Evolutionary conservation across 2,888 invertebrate species (phyloP).

Genomic region (Heliconius aoede): DNA sequence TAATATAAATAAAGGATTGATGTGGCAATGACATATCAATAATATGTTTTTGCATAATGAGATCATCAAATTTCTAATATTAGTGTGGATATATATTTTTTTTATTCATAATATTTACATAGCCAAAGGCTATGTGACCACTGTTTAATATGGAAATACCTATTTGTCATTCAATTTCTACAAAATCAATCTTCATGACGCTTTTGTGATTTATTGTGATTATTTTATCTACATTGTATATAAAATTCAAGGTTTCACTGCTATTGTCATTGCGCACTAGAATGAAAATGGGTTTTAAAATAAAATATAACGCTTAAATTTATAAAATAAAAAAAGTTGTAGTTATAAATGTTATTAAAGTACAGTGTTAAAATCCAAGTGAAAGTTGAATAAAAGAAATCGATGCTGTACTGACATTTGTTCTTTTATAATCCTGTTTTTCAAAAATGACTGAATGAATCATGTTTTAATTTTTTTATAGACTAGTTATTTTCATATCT

Average conservation of each 20-base stretch:
- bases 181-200: slow-evolving; percentile 1
- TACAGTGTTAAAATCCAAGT: slow-evolving; percentile 2
- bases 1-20: too few relatives aligned
- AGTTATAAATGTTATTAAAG: not conserved
- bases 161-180: not conserved
- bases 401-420: not conserved
- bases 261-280: not conserved
- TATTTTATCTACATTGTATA: slow-evolving; percentile 2
- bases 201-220: slow-evolving; percentile 1
- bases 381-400: slow-evolving; percentile 1
- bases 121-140: not conserved
- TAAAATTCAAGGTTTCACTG: slow-evolving; percentile 8
- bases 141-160: not conserved
- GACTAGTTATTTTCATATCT: too few relatives aligned
- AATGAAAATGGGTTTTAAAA: not conserved
- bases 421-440: not conserved
- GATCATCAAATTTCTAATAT: not conserved
- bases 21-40: too few relatives aligned
- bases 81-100: not conserved
- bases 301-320: not conserved
- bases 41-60: not conserved
- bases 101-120: not conserved
- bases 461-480: too few relatives aligned
- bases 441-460: not conserved
- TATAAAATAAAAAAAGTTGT: not conserved